phyloP scores from a whole-genome alignment of 2,113 vertebrate genomes.

The Lampris incognitus region DNA sequence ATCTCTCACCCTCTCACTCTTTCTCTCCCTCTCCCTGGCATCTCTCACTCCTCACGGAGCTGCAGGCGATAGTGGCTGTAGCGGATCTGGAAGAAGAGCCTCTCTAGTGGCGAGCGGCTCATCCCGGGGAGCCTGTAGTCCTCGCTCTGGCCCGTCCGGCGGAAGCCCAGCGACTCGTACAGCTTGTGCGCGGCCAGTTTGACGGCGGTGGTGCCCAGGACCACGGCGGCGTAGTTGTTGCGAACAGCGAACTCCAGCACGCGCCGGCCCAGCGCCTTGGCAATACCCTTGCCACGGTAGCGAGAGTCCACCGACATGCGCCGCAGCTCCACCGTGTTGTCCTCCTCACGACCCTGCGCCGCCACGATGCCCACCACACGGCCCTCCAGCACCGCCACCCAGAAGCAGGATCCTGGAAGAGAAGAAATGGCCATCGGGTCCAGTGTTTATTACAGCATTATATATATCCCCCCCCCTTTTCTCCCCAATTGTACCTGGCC shows the following conservation, averaged over 20 bases:
- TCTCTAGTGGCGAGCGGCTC: conserved; percentile 92
- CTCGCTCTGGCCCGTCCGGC: conserved; percentile 89
- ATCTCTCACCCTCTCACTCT: conserved; percentile 71
- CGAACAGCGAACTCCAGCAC: conserved; percentile 96
- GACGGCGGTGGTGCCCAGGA: conserved; percentile 96
- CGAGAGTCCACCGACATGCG: conserved; percentile 98
- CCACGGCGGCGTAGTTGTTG: conserved; percentile 94
- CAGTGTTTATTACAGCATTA: too few relatives aligned
- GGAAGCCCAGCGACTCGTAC: conserved; percentile 98
- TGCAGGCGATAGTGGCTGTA: conserved; percentile 98
- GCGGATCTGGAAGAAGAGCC: conserved; percentile 98
- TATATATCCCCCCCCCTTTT: too few relatives aligned
- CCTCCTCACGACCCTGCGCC: conserved; percentile 90
- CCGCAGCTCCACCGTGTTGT: conserved; percentile 94
- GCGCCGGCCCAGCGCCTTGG: conserved; percentile 94
- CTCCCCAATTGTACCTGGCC: too few relatives aligned
- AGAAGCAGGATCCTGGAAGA: conserved; percentile 93
- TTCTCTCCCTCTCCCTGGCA: conserved; percentile 56
- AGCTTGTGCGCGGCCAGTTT: conserved; percentile 98
- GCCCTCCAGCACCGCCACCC: conserved; percentile 95
- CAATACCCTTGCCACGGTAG: conserved; percentile 96
- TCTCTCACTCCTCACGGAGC: conserved; percentile 93
- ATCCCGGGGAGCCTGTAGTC: conserved; percentile 93
- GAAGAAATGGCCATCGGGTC: neutral
- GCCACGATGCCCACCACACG: conserved; percentile 97